phyloP scores from a whole-genome alignment of 2,113 vertebrate genomes.

The Thermophis baileyi region DNA sequence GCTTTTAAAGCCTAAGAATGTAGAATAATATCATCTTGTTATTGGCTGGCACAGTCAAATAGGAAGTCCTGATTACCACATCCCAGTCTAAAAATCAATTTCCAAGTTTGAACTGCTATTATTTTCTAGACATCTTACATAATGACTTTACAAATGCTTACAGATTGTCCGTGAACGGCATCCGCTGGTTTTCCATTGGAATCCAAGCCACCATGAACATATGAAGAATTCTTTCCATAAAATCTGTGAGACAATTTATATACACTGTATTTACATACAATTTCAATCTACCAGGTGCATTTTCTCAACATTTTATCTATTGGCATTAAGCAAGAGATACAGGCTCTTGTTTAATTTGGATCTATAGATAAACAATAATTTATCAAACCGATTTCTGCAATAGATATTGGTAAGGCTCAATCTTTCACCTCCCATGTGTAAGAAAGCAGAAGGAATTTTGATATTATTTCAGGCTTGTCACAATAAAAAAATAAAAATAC shows the following conservation, averaged over 20 bases:
- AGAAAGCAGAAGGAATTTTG: neutral
- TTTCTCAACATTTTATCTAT: neutral
- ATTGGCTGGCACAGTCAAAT: neutral
- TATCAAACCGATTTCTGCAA: neutral
- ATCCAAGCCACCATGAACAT: constrained; percentile 95
- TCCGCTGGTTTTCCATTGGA: constrained; percentile 92
- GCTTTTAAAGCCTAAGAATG: neutral
- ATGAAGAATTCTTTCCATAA: constrained; percentile 98
- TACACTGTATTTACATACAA: neutral
- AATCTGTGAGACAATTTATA: constrained; percentile 74
- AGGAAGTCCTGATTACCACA: neutral
- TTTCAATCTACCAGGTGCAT: neutral
- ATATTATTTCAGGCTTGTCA: neutral
- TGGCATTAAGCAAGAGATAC: neutral
- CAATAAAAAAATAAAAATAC: neutral
- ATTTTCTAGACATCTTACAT: neutral
- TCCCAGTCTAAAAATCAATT: neutral
- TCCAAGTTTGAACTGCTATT: neutral
- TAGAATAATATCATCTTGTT: neutral
- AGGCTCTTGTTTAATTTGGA: neutral
- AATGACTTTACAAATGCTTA: constrained; percentile 65
- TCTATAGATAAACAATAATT: neutral
- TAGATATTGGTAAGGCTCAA: neutral
- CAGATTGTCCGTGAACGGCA: constrained; percentile 92
- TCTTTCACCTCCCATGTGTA: neutral